These are phyloP conservation scores for Cottus gobio DNA, from an alignment of 2,113 vertebrate species.

Conservation along the genomic window DNA sequence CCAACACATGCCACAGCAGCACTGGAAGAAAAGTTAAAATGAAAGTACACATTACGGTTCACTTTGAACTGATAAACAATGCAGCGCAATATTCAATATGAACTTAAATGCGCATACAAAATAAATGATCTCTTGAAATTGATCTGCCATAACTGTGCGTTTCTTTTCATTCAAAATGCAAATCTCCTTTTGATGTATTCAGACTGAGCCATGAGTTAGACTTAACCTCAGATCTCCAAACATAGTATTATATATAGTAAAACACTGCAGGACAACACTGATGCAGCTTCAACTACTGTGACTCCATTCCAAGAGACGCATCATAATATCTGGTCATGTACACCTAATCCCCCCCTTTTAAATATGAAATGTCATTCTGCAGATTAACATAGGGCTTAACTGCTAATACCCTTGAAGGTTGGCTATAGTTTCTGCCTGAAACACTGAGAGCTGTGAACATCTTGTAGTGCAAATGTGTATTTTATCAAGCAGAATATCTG, in stretches of 20 bases:
- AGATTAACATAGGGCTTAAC: conserved; percentile 65
- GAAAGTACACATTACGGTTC: background rate
- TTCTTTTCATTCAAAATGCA: background rate
- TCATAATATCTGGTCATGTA: conserved; percentile 25
- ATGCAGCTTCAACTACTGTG: conserved; percentile 16
- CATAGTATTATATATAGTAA: background rate
- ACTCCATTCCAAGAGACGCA: conserved; percentile 37
- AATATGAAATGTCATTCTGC: conserved; percentile 47
- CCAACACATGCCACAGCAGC: conserved; percentile 98
- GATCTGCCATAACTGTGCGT: background rate
- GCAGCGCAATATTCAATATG: background rate
- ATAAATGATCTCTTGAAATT: background rate
- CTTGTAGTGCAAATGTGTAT: conserved; percentile 29
- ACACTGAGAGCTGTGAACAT: conserved; percentile 2
- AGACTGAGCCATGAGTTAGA: background rate
- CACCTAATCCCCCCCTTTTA: conserved; percentile 65
- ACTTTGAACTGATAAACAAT: background rate
- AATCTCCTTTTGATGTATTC: background rate
- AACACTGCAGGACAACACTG: background rate
- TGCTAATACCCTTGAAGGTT: conserved; percentile 43
- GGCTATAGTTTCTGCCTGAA: background rate
- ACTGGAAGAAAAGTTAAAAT: conserved; percentile 73
- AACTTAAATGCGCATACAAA: background rate
- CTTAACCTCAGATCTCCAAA: background rate
- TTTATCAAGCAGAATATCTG: background rate